Evolutionary conservation across 2,888 invertebrate species (phyloP).

Genomic region (Dryococelus australis): DNA sequence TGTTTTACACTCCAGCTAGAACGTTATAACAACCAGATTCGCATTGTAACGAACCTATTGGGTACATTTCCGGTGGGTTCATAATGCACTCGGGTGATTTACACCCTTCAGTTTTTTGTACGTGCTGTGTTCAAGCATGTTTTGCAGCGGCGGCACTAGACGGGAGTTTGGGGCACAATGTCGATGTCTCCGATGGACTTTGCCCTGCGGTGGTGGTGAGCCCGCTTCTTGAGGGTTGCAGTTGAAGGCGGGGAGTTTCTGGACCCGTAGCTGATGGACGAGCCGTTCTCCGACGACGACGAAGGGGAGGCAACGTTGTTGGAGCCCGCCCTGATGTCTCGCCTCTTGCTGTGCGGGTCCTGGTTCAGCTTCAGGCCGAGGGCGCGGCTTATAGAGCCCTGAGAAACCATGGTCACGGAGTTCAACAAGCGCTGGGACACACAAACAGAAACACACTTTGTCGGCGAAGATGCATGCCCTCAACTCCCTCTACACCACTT

Average conservation of each 20-base stretch:
- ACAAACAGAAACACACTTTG: conserved; percentile 19
- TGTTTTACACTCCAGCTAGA: not conserved
- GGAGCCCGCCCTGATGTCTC: conserved; percentile 48
- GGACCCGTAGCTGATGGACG: conserved; percentile 51
- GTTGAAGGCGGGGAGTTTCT: conserved; percentile 55
- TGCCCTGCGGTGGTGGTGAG: conserved; percentile 67
- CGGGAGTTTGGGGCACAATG: conserved; percentile 61
- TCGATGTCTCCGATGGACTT: conserved; percentile 81
- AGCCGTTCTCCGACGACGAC: conserved; percentile 50
- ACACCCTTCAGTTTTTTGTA: no score
- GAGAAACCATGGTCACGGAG: conserved; percentile 44
- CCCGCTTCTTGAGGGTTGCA: conserved; percentile 55
- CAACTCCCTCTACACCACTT: not conserved
- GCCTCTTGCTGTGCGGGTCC: conserved; percentile 57
- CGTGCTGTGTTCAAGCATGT: no score
- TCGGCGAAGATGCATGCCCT: conserved; percentile 22
- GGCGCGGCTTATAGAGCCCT: conserved; percentile 79
- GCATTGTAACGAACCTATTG: not conserved
- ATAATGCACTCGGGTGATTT: no score
- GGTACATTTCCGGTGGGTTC: not conserved
- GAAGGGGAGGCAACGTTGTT: conserved; percentile 43
- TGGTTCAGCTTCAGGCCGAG: conserved; percentile 64
- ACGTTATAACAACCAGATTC: not conserved
- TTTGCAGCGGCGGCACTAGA: conserved; percentile 40
- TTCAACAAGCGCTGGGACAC: not conserved